Conservation (phyloP, 64 coral and sea anemone genomes). For the Exaiptasia diaphana region DNA sequence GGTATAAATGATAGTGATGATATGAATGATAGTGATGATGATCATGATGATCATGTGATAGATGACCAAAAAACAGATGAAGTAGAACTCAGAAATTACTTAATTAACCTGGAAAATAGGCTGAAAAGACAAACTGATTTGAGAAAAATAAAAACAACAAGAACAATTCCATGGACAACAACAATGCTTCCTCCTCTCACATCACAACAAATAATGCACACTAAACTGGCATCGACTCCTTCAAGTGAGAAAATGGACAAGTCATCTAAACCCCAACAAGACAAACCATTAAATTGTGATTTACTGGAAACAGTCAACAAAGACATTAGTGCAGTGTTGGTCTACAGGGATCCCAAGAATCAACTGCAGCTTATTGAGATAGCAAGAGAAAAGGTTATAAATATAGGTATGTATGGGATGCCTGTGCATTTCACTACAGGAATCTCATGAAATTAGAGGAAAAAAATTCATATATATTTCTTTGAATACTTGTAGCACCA, state of each 20-base stretch:
- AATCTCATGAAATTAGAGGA: neutral
- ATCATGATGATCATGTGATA: neutral
- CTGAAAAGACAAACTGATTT: no score
- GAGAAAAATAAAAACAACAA: no score
- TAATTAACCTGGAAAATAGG: no score
- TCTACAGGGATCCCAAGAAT: neutral
- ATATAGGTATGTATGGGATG: constrained; percentile 9
- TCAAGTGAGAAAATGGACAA: neutral
- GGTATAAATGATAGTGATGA: neutral
- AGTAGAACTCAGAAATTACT: no score
- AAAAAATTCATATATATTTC: neutral
- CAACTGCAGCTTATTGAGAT: constrained; percentile 12
- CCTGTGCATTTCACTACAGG: neutral
- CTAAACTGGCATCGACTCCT: no score
- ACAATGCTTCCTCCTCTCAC: no score
- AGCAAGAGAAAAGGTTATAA: constrained; percentile 14
- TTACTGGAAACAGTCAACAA: neutral
- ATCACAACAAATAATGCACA: no score
- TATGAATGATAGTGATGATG: neutral
- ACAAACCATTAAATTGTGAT: neutral
- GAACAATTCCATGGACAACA: no score
- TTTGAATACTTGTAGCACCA: neutral
- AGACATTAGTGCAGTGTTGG: constrained; percentile 4
- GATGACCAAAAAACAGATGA: no score
- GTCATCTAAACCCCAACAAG: neutral